Conservation (phyloP, 2,888 invertebrate species). For the Schrankia costaestrigalis region DNA sequence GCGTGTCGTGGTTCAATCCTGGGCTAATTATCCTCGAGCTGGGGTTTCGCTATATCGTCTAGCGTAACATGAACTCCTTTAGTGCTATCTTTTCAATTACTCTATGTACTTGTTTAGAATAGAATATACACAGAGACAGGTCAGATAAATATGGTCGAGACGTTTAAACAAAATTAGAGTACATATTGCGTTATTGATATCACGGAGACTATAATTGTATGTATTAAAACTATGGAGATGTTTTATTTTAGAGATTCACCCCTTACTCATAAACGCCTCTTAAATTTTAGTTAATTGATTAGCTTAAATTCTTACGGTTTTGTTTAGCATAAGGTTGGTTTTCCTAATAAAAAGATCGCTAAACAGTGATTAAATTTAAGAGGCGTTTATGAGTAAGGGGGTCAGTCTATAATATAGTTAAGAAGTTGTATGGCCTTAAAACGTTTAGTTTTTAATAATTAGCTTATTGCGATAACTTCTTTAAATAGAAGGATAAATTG, state of each 20-base stretch:
- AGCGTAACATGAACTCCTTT: conserved; percentile 22
- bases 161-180: conserved; percentile 33
- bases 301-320: not conserved
- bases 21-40: conserved; percentile 26
- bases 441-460: no score
- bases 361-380: no score
- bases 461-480: no score
- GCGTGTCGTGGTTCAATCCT: conserved; percentile 27
- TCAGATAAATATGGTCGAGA: conserved; percentile 34
- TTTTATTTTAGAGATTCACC: no score
- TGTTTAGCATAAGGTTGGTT: no score
- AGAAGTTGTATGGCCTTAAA: no score
- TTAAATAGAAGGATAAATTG: no score
- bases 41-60: conserved; percentile 15
- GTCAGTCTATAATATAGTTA: no score
- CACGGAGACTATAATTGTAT: conserved; percentile 33
- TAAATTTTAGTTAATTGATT: not conserved
- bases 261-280: no score
- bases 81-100: conserved; percentile 21
- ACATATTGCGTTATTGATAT: conserved; percentile 38
- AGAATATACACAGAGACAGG: conserved; percentile 9
- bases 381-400: no score
- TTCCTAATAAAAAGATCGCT: no score
- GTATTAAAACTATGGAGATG: no score
- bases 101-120: conserved; percentile 6